phyloP scores from a whole-genome alignment of 2,797 vertebrate genomes.

The Thalassophryne amazonica region DNA sequence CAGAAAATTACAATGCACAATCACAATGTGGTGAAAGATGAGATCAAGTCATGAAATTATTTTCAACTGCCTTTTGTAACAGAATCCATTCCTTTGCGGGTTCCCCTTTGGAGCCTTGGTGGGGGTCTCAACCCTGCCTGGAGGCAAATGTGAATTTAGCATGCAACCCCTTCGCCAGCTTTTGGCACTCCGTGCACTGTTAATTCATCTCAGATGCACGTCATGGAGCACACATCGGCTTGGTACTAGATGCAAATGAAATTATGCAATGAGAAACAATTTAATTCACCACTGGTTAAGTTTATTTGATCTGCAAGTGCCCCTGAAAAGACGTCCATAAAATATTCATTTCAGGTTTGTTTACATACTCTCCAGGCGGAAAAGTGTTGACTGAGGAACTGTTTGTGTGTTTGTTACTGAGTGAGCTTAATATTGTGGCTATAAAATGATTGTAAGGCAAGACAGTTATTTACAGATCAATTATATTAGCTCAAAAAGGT shows the following conservation, averaged over 20 bases:
- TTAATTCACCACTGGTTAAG: conserved; percentile 47
- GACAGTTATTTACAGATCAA: conserved; percentile 89
- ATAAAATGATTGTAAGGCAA: conserved; percentile 76
- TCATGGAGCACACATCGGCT: conserved; percentile 26
- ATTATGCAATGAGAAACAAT: conserved; percentile 17
- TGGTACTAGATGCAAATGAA: background rate
- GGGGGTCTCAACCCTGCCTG: conserved; percentile 52
- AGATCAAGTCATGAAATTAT: conserved; percentile 62
- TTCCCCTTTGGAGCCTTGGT: conserved; percentile 46
- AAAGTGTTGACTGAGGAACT: conserved; percentile 41
- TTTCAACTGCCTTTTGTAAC: conserved; percentile 70
- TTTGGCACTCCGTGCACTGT: conserved; percentile 49
- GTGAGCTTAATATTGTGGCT: conserved; percentile 58
- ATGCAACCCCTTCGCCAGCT: conserved; percentile 44
- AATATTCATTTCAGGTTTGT: conserved; percentile 41
- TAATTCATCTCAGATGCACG: conserved; percentile 62
- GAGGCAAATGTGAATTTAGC: conserved; percentile 61
- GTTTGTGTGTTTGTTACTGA: conserved; percentile 69
- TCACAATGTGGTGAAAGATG: conserved; percentile 68
- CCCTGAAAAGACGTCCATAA: conserved; percentile 43
- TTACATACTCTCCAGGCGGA: conserved; percentile 53
- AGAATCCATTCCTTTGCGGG: conserved; percentile 60
- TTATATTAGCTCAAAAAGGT: conserved; percentile 70
- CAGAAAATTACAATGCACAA: conserved; percentile 69
- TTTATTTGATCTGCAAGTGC: conserved; percentile 59